These are phyloP conservation scores for Amphipyra berbera DNA, from an alignment of 2,888 invertebrate genomes.

Conservation along the genomic window DNA sequence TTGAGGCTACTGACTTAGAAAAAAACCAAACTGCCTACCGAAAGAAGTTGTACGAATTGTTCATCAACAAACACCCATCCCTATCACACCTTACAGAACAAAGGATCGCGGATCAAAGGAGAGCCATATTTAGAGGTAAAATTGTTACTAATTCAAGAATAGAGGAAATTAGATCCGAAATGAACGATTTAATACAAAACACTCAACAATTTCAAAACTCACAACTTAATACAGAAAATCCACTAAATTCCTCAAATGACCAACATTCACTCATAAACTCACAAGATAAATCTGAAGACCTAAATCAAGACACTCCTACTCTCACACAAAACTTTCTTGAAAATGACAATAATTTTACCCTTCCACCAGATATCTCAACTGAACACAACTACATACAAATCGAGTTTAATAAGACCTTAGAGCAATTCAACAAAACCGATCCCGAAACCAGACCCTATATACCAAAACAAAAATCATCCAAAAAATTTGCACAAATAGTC, in stretches of 20 bases:
- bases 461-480: conserved; percentile 1
- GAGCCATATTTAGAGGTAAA: too few relatives aligned
- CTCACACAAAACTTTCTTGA: neutral
- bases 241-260: too few relatives aligned
- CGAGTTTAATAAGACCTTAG: too few relatives aligned
- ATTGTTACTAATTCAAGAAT: too few relatives aligned
- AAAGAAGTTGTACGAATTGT: conserved; percentile 1
- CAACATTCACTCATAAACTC: neutral
- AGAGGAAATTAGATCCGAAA: neutral
- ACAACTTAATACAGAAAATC: too few relatives aligned
- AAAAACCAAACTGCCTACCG: too few relatives aligned
- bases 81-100: conserved; percentile 1
- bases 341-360: neutral
- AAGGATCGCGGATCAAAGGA: neutral
- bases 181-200: neutral
- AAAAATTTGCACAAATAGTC: neutral
- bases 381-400: too few relatives aligned
- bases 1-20: conserved; percentile 1
- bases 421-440: too few relatives aligned
- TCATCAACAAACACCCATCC: too few relatives aligned
- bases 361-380: neutral
- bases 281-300: neutral
- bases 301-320: too few relatives aligned
- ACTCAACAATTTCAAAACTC: neutral
- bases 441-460: too few relatives aligned